phyloP scores from a whole-genome alignment of 2,113 vertebrate species.

The Ursus arctos region DNA sequence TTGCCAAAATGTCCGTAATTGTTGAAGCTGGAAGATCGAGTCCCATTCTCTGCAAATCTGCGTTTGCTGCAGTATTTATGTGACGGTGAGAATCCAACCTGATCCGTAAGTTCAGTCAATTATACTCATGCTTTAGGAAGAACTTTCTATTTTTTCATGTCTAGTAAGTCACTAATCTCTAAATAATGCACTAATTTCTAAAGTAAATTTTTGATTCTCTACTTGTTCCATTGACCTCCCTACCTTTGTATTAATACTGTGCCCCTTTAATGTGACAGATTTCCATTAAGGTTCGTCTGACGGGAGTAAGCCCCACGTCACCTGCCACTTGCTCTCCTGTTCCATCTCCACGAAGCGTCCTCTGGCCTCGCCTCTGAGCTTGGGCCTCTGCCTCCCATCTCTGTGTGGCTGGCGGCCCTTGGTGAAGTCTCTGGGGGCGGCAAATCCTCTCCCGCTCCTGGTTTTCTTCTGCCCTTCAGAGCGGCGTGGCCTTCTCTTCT shows the following conservation, averaged over 20 bases:
- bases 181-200: neutral
- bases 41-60: fast-evolving
- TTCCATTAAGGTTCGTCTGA: neutral
- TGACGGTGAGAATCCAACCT: neutral
- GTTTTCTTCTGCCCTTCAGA: too few relatives aligned
- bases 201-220: neutral
- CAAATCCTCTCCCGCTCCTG: neutral
- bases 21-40: fast-evolving
- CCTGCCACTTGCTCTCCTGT: fast-evolving
- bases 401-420: fast-evolving
- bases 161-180: too few relatives aligned
- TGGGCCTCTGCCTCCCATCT: neutral
- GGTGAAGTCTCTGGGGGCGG: neutral
- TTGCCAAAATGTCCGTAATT: neutral
- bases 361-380: neutral
- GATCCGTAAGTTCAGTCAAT: neutral
- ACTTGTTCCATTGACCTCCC: fast-evolving
- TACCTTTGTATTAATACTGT: neutral
- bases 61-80: neutral
- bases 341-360: neutral
- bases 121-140: neutral
- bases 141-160: neutral
- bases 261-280: fast-evolving
- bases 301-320: neutral
- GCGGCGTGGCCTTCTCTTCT: neutral